These are phyloP conservation scores for Aleiodes testaceus DNA, from an alignment of 2,888 invertebrate species.

Conservation along the genomic window DNA sequence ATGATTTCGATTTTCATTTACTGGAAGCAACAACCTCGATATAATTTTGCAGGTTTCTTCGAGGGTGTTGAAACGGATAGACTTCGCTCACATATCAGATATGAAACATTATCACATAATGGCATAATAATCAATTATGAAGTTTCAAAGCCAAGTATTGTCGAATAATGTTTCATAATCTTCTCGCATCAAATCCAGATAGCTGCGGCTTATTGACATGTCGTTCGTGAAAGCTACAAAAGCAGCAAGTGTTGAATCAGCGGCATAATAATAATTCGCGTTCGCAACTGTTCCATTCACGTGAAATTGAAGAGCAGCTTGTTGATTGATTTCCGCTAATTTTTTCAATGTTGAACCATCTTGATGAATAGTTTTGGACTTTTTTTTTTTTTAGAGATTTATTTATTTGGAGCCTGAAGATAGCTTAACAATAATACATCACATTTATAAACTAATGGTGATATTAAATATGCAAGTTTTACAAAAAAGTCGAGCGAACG, in stretches of 20 bases:
- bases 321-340: neutral
- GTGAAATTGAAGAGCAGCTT: neutral
- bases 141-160: neutral
- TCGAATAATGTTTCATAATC: neutral
- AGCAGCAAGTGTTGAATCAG: neutral
- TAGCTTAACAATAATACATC: too few relatives aligned
- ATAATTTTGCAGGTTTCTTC: neutral
- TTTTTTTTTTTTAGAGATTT: neutral
- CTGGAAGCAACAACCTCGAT: neutral
- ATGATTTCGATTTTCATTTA: neutral
- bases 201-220: neutral
- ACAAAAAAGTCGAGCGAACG: too few relatives aligned
- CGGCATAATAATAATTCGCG: neutral
- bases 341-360: neutral
- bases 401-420: too few relatives aligned
- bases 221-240: neutral
- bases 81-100: conserved; percentile 1
- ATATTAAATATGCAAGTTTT: too few relatives aligned
- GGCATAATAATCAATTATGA: neutral
- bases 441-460: too few relatives aligned
- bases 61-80: neutral
- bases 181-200: neutral
- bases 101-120: neutral
- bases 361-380: neutral
- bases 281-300: neutral